Conservation (phyloP, 1,140 invertebrate genomes). For the Eurosta solidaginis region DNA sequence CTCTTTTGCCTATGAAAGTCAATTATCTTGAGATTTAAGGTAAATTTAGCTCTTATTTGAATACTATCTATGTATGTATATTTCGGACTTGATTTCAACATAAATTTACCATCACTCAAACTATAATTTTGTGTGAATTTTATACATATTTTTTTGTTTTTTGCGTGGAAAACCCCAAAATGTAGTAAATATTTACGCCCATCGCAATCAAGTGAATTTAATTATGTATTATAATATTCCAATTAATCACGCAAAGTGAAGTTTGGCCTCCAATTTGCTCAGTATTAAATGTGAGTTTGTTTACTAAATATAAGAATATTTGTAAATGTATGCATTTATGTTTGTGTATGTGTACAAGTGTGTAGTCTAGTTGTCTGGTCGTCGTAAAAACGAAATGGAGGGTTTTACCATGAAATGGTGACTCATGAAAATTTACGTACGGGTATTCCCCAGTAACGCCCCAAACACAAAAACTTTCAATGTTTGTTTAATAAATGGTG, state of each 20-base stretch:
- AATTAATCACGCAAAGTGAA: not conserved
- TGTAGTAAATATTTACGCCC: not conserved
- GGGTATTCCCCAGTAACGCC: conserved; percentile 11
- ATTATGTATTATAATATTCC: conserved; percentile 24
- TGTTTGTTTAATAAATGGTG: conserved; percentile 17
- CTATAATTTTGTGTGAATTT: not conserved
- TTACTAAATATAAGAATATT: too few species aligned
- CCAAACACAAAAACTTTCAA: not conserved
- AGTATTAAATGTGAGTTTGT: not conserved
- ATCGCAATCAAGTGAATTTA: not conserved
- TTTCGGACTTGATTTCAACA: too few species aligned
- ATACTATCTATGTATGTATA: too few species aligned
- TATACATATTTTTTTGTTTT: not conserved
- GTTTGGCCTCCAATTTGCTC: not conserved
- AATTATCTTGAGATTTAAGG: too few species aligned
- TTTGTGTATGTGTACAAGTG: too few species aligned
- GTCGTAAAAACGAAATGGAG: not conserved
- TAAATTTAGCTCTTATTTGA: too few species aligned
- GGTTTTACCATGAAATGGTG: not conserved
- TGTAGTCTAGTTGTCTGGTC: not conserved
- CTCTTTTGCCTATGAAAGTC: too few species aligned
- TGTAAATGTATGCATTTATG: too few species aligned
- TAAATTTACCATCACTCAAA: too few species aligned
- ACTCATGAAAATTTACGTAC: not conserved
- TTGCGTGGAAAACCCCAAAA: too few species aligned